Percentiles rank a stretch among this genome's conserved stretches.
Evolutionary conservation across 2,797 vertebrate species (phyloP).

Genomic region (Heterohyrax brucei): DNA sequence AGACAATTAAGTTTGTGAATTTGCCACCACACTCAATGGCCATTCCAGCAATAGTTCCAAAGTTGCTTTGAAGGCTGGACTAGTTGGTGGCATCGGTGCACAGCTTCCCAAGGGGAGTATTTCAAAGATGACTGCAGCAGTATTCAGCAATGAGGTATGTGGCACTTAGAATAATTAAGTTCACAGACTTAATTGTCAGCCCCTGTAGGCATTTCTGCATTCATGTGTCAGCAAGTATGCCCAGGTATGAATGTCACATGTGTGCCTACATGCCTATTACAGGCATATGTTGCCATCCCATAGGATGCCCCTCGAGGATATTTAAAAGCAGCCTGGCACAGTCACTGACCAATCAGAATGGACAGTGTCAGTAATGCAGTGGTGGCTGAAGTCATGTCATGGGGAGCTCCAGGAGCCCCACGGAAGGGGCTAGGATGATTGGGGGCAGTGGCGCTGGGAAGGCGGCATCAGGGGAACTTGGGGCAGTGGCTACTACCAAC

Average conservation of each 20-base stretch:
- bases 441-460: not conserved
- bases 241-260: not conserved
- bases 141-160: no score
- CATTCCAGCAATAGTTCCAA: no score
- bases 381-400: not conserved
- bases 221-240: not conserved
- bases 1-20: no score
- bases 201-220: not conserved
- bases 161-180: no score
- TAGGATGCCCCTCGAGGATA: not conserved
- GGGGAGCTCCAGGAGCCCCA: not conserved
- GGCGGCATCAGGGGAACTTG: not conserved
- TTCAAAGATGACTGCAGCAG: no score
- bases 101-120: no score
- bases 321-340: not conserved
- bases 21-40: no score
- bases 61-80: no score
- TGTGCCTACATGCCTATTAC: no score
- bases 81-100: no score
- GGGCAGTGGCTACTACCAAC: not conserved
- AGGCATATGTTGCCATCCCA: not conserved
- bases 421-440: not conserved
- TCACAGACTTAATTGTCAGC: no score
- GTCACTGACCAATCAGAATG: not conserved
- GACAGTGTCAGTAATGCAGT: not conserved